These are phyloP conservation scores for Hydrolagus affinis DNA, from an alignment of 2,113 vertebrate species.

Conservation along the genomic window DNA sequence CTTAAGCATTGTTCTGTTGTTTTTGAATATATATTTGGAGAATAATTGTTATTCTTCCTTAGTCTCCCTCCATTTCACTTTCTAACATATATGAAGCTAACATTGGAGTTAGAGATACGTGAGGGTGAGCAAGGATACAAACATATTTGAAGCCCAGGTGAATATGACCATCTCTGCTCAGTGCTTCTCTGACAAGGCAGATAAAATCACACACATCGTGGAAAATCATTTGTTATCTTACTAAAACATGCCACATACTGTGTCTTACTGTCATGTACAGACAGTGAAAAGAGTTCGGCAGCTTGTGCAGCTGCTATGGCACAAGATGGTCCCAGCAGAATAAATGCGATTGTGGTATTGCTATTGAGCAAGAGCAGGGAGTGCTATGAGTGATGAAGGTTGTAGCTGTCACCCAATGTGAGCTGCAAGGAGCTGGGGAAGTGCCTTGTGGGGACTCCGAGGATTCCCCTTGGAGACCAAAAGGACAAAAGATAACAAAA, in stretches of 20 bases:
- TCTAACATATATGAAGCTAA: neutral
- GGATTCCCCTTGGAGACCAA: no score
- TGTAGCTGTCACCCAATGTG: no score
- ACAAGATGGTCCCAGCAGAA: no score
- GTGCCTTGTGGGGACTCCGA: no score
- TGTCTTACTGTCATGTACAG: neutral
- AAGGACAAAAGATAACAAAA: no score
- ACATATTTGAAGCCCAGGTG: neutral
- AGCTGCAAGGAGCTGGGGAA: no score
- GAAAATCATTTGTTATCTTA: neutral
- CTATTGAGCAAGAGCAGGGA: no score
- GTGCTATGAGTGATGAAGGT: no score
- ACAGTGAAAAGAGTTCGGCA: neutral
- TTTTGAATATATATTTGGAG: neutral
- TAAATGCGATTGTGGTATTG: no score
- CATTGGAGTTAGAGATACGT: neutral
- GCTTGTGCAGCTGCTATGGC: no score
- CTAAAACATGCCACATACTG: neutral
- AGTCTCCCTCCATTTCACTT: neutral
- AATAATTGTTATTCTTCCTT: neutral
- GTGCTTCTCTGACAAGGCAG: neutral
- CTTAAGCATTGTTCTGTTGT: neutral
- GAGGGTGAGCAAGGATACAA: neutral
- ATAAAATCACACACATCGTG: neutral
- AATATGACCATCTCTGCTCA: neutral